Percentiles rank a stretch among this genome's conserved stretches.
Conservation (phyloP, 2,797 vertebrate species). For the Phrynocephalus guinanensis region DNA sequence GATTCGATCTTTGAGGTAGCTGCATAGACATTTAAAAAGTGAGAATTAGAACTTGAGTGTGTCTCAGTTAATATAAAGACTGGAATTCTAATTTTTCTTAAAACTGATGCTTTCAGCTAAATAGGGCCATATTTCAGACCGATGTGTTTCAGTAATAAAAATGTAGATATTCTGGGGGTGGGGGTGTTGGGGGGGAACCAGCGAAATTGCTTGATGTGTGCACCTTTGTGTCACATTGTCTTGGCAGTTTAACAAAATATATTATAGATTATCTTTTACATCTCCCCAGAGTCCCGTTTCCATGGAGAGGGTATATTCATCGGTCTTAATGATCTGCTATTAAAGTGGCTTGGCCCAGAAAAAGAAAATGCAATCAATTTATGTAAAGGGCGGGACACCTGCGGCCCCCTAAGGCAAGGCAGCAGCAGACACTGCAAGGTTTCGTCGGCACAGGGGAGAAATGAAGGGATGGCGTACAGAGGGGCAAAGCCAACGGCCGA, state of each 20-base stretch:
- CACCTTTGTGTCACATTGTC: conserved; percentile 8
- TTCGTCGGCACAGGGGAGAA: fast-evolving
- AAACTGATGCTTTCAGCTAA: conserved; percentile 9
- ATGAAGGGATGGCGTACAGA: not conserved
- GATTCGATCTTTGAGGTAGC: not conserved
- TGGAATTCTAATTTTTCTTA: not conserved
- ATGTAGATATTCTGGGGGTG: not conserved
- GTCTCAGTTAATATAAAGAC: not conserved
- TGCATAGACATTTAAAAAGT: not conserved
- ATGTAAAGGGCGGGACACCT: conserved; percentile 28
- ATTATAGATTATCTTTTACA: conserved; percentile 46
- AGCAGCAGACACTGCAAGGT: not conserved
- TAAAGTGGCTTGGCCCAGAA: conserved; percentile 25
- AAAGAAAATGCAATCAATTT: conserved; percentile 51
- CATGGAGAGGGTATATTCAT: conserved; percentile 38
- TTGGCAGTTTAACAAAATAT: conserved; percentile 48
- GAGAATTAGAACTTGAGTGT: not conserved
- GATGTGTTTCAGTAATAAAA: conserved; percentile 39
- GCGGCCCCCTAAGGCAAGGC: not conserved
- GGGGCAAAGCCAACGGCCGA: not conserved
- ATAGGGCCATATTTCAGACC: conserved; percentile 13
- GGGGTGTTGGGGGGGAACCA: not conserved
- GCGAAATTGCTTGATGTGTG: conserved; percentile 32
- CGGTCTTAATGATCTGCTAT: conserved; percentile 37
- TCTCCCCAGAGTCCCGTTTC: conserved; percentile 22